Base-by-base conservation (phyloP, 2,113 vertebrate genomes). In the Condylura cristata region DNA sequence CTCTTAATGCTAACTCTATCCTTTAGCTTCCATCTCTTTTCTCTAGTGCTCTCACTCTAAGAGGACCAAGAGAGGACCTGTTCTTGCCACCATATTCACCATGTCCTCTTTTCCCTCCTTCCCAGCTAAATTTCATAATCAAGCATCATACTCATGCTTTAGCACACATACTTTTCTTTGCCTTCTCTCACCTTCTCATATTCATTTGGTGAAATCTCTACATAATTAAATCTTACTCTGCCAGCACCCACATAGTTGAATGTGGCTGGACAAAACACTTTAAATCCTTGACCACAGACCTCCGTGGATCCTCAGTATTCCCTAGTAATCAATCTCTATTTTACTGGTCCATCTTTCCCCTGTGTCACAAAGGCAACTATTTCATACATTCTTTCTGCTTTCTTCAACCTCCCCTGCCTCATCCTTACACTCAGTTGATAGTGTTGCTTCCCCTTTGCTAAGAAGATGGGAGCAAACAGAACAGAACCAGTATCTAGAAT, bases 401-500 rank as follows among this genome's bases (percentile, higher is more conserved):
- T 81, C 24, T 70, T 20, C 46, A 79, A 18, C 8, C 17, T 74
- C 30, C 13, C 34, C 8, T 89, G 44, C 39, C 39, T 88, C 44
- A 37, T 79, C 4, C 22, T 66, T 26, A 37, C 2, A 68, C 48
- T 51, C 11, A 46, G 17, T 11, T 81, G 22, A 89, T 86, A 53
- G 48, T 24, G 41, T 75, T 89, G 16, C 34, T 89, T 93, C 37
- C 37, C 65, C 44, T 68, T 20, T 65, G 17, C 61, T 76, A 37
- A 74, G 28, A 86, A 95, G 76, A 65, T 56, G 10, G 5, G 79
- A 86, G 39, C 34, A 63, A 91, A 16, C 44, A 72, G 84, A 92
- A 58, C 18, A 82, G 24, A 81, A 82, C 8, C 26, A 91, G 12
- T 3, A 41, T 89, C 66, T 44, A 58, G 14, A 85, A 58, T 13